A percentile compares a stretch with the other conserved stretches of the same genome.
Evolutionary conservation across 64 coral and sea anemone species (phyloP).

Genomic region (Hydrozoanthus tunicans): DNA sequence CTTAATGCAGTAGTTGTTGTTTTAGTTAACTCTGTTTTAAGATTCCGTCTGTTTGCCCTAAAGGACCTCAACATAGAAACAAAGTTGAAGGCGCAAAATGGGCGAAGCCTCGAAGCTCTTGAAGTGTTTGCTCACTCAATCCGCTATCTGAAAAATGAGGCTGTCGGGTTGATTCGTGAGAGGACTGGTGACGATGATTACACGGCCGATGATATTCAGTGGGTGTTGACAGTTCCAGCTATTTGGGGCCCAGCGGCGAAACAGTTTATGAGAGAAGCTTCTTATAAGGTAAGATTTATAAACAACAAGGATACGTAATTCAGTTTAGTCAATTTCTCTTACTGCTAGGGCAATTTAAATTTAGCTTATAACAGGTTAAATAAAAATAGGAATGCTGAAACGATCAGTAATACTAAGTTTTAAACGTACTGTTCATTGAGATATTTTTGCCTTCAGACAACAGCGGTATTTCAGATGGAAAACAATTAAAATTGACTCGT

Average conservation of each 20-base stretch:
- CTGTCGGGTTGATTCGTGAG: background rate
- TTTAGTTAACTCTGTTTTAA: background rate
- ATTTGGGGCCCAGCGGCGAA: background rate
- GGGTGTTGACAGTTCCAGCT: background rate
- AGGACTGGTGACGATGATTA: background rate
- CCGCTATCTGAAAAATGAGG: background rate
- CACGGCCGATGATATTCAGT: background rate
- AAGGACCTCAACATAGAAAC: conserved; percentile 1
- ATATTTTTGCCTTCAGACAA: background rate
- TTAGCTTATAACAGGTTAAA: no score
- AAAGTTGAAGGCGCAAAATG: background rate
- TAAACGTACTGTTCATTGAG: no score
- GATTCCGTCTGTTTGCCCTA: background rate
- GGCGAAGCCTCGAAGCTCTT: background rate
- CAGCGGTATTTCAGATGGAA: background rate
- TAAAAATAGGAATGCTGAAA: no score
- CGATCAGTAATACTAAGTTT: no score
- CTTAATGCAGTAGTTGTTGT: no score
- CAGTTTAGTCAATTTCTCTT: background rate
- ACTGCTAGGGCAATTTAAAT: background rate
- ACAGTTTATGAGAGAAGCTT: background rate
- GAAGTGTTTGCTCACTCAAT: background rate
- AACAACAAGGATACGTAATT: background rate
- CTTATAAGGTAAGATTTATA: background rate
- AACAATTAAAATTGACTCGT: background rate